Evolutionary conservation across 2,797 vertebrate species (phyloP).

Genomic region (Poeciliopsis gracilis): DNA sequence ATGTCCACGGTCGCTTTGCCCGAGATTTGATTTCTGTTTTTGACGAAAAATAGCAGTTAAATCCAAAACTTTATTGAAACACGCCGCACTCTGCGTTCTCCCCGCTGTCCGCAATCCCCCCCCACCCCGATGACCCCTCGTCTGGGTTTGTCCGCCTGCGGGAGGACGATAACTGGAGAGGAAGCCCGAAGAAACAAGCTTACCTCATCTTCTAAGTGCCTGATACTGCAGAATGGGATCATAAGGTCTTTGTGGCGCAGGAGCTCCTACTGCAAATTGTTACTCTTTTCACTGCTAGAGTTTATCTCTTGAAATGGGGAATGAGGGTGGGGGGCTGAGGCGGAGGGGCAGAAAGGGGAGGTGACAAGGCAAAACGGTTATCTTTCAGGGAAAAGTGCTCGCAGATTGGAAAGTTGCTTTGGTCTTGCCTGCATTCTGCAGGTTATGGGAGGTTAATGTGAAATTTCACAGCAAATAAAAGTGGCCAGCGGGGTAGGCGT

Average conservation of each 20-base stretch:
- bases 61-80: conserved; percentile 45
- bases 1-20: conserved; percentile 39
- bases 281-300: conserved; percentile 61
- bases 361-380: conserved; percentile 74
- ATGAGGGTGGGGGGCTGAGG: neutral
- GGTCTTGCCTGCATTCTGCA: conserved; percentile 42
- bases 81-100: conserved; percentile 11
- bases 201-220: conserved; percentile 69
- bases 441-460: conserved; percentile 76
- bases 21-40: conserved; percentile 56
- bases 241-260: conserved; percentile 59
- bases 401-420: conserved; percentile 66
- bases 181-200: conserved; percentile 45
- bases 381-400: conserved; percentile 60
- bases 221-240: conserved; percentile 71
- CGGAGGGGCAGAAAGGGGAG: conserved; percentile 20
- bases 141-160: conserved; percentile 44
- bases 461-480: conserved; percentile 74
- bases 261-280: conserved; percentile 65
- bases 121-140: conserved; percentile 11
- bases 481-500: conserved; percentile 14
- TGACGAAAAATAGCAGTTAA: conserved; percentile 45
- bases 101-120: no score
- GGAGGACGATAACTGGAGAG: conserved; percentile 60
- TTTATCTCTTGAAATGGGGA: conserved; percentile 64